A percentile compares a stretch with the other conserved stretches of the same genome.
phyloP scores from a whole-genome alignment of 2,113 vertebrate genomes.

The Isurus oxyrinchus region DNA sequence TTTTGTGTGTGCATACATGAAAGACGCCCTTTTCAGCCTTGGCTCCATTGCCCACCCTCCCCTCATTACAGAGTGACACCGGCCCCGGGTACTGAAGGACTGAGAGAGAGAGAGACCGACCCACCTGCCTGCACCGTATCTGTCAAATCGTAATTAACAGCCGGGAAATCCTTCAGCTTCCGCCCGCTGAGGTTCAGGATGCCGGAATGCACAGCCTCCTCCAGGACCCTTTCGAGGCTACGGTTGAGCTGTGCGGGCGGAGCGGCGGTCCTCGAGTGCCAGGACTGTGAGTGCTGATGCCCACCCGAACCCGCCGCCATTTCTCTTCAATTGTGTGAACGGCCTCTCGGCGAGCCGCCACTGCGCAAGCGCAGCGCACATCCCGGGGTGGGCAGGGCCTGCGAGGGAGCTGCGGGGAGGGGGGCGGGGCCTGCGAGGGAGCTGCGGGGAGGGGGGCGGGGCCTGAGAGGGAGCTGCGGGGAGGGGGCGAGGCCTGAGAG shows the following conservation, averaged over 20 bases:
- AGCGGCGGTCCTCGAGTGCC: conserved; percentile 65
- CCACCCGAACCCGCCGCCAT: conserved; percentile 83
- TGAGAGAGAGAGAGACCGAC: conserved; percentile 19
- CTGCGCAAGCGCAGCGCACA: conserved; percentile 44
- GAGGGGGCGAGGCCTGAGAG: neutral
- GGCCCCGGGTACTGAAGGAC: neutral
- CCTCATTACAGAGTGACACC: neutral
- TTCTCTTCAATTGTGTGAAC: conserved; percentile 50
- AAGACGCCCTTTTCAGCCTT: neutral
- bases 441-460: neutral
- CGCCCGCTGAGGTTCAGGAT: conserved; percentile 88
- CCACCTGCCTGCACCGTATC: conserved; percentile 92
- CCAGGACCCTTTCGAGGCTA: conserved; percentile 86
- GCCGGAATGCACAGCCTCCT: conserved; percentile 84
- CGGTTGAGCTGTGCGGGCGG: conserved; percentile 65
- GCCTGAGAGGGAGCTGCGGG: neutral
- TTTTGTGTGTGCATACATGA: neutral
- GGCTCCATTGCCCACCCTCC: neutral
- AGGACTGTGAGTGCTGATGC: conserved; percentile 57
- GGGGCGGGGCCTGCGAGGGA: neutral
- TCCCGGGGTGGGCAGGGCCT: neutral
- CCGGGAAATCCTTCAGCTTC: conserved; percentile 87
- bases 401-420: neutral
- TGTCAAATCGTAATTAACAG: conserved; percentile 79
- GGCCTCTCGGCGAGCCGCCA: conserved; percentile 40